phyloP scores from a whole-genome alignment of 2,888 invertebrate genomes.

The Congeria kusceri region DNA sequence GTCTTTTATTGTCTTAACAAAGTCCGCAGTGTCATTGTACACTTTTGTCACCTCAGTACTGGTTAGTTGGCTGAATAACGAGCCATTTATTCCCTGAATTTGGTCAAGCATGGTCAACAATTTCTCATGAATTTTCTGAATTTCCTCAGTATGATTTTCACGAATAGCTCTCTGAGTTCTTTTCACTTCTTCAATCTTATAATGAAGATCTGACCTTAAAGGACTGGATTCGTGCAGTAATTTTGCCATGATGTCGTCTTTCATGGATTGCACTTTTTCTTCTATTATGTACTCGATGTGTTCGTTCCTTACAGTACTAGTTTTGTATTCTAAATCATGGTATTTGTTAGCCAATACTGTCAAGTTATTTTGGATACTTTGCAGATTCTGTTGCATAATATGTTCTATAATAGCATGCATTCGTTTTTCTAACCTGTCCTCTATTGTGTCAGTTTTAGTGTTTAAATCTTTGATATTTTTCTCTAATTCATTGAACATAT shows the following conservation, averaged over 20 bases:
- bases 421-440: neutral
- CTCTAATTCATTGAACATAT: slow-evolving; percentile 33
- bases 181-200: neutral
- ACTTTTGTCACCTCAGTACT: neutral
- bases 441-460: neutral
- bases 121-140: neutral
- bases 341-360: neutral
- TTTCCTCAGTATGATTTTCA: slow-evolving; percentile 2
- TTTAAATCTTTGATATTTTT: slow-evolving; percentile 29
- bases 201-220: neutral
- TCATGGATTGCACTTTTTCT: neutral
- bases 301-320: neutral
- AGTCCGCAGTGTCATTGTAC: slow-evolving; percentile 17
- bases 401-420: neutral
- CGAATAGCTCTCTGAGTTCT: neutral
- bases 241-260: neutral
- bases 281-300: neutral
- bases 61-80: neutral
- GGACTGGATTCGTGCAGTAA: slow-evolving; percentile 2
- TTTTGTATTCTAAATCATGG: slow-evolving; percentile 4
- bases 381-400: neutral
- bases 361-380: neutral
- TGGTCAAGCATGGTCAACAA: neutral
- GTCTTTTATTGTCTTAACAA: slow-evolving; percentile 41
- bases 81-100: slow-evolving; percentile 1